Conservation (phyloP, 2,113 vertebrate species). For the Rhinoptilus africanus region DNA sequence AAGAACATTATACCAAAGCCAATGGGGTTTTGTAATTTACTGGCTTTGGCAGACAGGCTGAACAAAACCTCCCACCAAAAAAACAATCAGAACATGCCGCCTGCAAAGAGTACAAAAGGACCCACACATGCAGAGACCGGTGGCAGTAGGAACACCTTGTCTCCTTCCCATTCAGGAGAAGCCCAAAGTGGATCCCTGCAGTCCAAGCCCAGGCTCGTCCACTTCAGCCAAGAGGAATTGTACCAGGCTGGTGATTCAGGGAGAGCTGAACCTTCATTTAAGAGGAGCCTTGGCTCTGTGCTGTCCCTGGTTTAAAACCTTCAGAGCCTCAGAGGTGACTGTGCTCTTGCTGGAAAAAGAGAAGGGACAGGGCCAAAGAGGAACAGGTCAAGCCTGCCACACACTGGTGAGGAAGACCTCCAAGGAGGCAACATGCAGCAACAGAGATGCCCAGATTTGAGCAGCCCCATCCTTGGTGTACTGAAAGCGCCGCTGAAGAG, state of each 20-base stretch:
- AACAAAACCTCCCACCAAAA: background rate
- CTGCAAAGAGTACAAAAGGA: background rate
- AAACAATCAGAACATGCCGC: background rate
- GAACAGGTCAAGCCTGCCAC: background rate
- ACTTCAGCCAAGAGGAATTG: background rate
- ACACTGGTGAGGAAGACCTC: background rate
- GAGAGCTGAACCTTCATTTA: background rate
- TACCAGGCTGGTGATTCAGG: background rate
- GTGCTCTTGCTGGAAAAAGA: background rate
- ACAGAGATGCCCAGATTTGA: background rate
- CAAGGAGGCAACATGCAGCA: background rate
- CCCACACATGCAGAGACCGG: rapidly evolving
- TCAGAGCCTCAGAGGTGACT: background rate
- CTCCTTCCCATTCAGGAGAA: background rate
- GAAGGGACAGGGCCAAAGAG: background rate
- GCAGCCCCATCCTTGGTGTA: background rate
- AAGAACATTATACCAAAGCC: background rate
- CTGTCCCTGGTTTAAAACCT: background rate
- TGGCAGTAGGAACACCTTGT: background rate
- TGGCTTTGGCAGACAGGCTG: background rate
- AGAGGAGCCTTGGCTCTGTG: background rate
- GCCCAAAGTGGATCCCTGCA: background rate
- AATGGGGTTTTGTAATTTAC: background rate
- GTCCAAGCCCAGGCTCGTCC: background rate
- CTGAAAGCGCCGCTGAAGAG: background rate